Evolutionary conservation across 2,797 vertebrate genomes (phyloP).

Genomic region (Xiphorhynchus erythropygius): DNA sequence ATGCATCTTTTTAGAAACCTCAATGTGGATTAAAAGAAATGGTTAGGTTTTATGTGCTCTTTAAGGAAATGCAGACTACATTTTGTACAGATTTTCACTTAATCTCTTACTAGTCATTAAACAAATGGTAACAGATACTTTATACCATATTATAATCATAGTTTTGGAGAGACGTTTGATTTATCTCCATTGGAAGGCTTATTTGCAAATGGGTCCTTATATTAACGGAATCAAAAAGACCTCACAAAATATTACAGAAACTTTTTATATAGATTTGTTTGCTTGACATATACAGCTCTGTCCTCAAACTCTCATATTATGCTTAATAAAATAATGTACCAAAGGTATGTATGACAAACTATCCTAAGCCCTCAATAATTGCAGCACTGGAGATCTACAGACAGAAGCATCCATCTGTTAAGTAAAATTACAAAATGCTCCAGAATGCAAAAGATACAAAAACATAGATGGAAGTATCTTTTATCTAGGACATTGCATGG

Average conservation of each 20-base stretch:
- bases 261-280: not conserved
- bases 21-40: not conserved
- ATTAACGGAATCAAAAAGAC: not conserved
- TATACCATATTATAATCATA: not conserved
- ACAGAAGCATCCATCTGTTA: not conserved
- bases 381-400: not conserved
- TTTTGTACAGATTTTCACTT: not conserved
- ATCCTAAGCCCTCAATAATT: not conserved
- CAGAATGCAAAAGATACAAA: not conserved
- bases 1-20: not conserved
- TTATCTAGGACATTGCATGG: constrained; percentile 79
- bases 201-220: not conserved
- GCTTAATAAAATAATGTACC: not conserved
- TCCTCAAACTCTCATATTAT: not conserved
- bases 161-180: not conserved
- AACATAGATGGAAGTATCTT: constrained; percentile 54
- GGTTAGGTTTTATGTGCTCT: not conserved
- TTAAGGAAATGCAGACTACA: not conserved
- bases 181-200: not conserved
- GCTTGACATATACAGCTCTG: not conserved
- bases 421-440: not conserved
- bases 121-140: not conserved
- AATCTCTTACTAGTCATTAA: not conserved
- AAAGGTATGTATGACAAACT: not conserved
- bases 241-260: not conserved